Evolutionary conservation across 2,797 vertebrate genomes (phyloP), one percentile per base, ranked within the genome.

Genomic region (Gymnoscopelus braueri): DNA sequence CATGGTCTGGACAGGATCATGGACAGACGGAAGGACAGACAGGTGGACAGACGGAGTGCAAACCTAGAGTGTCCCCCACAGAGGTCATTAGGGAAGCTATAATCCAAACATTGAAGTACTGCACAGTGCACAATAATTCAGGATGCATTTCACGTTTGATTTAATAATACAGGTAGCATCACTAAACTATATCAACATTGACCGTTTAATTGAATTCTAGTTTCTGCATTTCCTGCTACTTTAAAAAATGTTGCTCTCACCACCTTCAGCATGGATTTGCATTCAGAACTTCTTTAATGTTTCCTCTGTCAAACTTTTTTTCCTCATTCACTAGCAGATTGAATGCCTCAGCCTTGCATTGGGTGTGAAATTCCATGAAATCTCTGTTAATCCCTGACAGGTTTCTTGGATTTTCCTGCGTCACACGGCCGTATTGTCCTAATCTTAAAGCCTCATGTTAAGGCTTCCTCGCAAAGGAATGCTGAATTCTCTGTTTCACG

Each of bases 351-450:
- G 32, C 49, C 47, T 47, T 54, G n/a, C 50, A 44, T 67, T 62
- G 48, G 69, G 74, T 60, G 48, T 57, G 50, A 72, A 81, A 75
- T 71, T 74, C 63, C 75, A 24, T n/a, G 32, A 76, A 86, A 84
- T 84, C 70, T 78, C 74, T 49, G 64, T 48, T 82, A 83, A 86
- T 84, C 81, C 74, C 61, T 65, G 72, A 60, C 62, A 79, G 63
- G 72, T 81, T 84, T 81, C 55, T 67, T 26, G 51, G 50, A 74
- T 60, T 75, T 66, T 55, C 56, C 19, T 67, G 67, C 65, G 5
- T 73, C 65, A 60, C 49, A 8, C 39, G 44, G 60, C 48, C 63
- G 26, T 62, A 76, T 81, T 75, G 75, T 76, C 62, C 72, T 79
- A 71, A 83, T 87, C 81, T 77, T 52, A 77, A 77, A 75, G 75